These are phyloP conservation scores for Amaurobius ferox DNA, from an alignment of 2,888 invertebrate genomes.

Conservation along the genomic window DNA sequence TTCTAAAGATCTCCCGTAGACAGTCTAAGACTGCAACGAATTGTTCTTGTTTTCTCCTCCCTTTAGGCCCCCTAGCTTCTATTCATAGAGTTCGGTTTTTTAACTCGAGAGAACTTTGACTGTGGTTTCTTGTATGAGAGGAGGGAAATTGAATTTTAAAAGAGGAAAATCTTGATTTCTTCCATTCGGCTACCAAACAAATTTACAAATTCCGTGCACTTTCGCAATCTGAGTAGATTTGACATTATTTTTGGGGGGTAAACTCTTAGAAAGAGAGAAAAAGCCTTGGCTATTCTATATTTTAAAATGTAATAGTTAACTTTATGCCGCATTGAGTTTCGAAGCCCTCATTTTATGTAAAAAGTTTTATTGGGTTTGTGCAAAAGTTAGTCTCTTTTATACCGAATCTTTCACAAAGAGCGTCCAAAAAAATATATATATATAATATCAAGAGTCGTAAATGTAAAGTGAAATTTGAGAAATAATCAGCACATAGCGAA, in stretches of 20 bases:
- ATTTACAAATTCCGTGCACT: conserved; percentile 19
- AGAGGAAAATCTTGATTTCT: conserved; percentile 32
- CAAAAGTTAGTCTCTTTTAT: neutral
- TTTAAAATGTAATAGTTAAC: neutral
- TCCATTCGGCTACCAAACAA: neutral
- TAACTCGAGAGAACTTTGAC: conserved; percentile 21
- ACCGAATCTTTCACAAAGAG: no score
- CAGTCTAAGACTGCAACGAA: conserved; percentile 47
- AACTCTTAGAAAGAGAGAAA: no score
- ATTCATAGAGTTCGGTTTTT: conserved; percentile 14
- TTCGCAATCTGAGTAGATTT: neutral
- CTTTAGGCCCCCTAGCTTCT: neutral
- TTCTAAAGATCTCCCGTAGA: conserved; percentile 40
- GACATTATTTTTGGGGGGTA: neutral
- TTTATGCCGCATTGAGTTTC: neutral
- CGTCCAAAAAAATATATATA: no score
- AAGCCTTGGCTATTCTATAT: neutral
- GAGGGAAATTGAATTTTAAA: conserved; percentile 22
- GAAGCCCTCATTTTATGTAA: neutral
- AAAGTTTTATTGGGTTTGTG: neutral
- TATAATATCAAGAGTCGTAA: no score
- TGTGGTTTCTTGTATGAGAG: neutral
- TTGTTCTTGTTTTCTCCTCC: neutral
- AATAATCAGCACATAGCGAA: no score
- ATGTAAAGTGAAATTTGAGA: no score